Evolutionary conservation across 1,140 invertebrate species (phyloP), one percentile per base, ranked within the genome.

Genomic region (Oryzaephilus surinamensis): DNA sequence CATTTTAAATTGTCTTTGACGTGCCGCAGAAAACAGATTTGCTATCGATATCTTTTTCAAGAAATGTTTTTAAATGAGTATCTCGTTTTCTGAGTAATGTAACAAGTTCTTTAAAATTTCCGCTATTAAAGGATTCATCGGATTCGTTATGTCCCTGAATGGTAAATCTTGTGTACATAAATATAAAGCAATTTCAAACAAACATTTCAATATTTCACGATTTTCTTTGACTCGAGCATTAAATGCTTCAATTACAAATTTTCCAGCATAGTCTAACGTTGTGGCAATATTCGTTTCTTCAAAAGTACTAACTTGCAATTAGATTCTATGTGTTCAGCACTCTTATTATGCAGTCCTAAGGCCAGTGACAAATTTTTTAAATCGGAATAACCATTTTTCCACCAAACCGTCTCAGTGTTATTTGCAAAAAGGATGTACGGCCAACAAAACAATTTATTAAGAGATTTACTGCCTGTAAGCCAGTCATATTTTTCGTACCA

Each of bases 41-140:
- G 11, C n/a, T 6, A 10, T 8, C n/a, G 4, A 4, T 35, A n/a
- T 20, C 5, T 16, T 38, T 26, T 10, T 29, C 13, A 18, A 38
- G 13, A 35, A 23, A 24, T 14, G n/a, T 14, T n/a, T 23, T 4
- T 12, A 34, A 38, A 19, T 29, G 16, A 19, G 4, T 5, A 30
- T 38, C 26, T 11, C 18, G 18, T 19, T 29, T 14, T 19, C 24
- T 38, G 4, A 30, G n/a, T 12, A 30, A 16, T 12, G n/a, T 12
- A 3, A 18, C 24, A 4, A 29, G 14, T 38, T 38, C 26, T 30
- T 29, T 38, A 30, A 29, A 38, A 29, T 38, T 38, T 2, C 27
- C 26, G 4, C 15, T 15, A 14, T 38, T 38, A 4, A 30, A n/a
- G 2, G 36, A 38, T 10, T 30, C 8, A 29, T 19, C n/a, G 18